These are phyloP conservation scores for Galeruca laticollis DNA, from an alignment of 2,888 invertebrate genomes.

Conservation along the genomic window DNA sequence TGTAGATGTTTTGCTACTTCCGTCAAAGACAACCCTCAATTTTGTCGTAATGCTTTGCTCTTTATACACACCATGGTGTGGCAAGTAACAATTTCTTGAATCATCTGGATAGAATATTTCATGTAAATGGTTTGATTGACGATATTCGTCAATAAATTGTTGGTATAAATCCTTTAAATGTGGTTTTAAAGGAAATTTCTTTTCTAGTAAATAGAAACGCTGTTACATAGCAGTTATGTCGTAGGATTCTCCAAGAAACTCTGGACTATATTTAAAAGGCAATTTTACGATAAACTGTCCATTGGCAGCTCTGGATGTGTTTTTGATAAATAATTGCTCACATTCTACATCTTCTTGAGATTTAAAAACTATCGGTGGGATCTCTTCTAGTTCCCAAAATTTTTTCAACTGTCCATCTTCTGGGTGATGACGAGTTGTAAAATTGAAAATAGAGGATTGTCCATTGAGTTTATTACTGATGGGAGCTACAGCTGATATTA, in stretches of 20 bases:
- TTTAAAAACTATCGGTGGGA: background rate
- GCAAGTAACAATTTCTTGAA: too few species aligned
- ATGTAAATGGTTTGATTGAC: too few species aligned
- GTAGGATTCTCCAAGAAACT: constrained; percentile 12
- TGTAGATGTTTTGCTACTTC: too few species aligned
- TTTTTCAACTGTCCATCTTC: constrained; percentile 8
- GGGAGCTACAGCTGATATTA: background rate
- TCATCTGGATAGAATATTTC: too few species aligned
- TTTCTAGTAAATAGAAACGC: too few species aligned
- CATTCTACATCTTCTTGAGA: constrained; percentile 21
- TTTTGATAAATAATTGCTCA: constrained; percentile 13
- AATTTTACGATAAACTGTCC: constrained; percentile 21
- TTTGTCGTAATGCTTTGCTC: too few species aligned
- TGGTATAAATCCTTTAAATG: too few species aligned
- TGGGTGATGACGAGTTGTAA: too few species aligned
- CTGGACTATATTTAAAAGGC: constrained; percentile 12
- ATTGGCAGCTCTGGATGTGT: background rate
- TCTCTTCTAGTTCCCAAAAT: constrained; percentile 18
- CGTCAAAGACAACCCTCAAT: too few species aligned
- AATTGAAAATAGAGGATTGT: background rate
- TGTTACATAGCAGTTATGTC: constrained; percentile 13
- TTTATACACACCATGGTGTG: too few species aligned
- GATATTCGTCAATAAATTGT: too few species aligned
- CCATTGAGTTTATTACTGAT: background rate
- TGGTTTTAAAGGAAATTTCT: too few species aligned